Evolutionary conservation across 2,888 invertebrate genomes (phyloP).

Genomic region (Altica lythri): DNA sequence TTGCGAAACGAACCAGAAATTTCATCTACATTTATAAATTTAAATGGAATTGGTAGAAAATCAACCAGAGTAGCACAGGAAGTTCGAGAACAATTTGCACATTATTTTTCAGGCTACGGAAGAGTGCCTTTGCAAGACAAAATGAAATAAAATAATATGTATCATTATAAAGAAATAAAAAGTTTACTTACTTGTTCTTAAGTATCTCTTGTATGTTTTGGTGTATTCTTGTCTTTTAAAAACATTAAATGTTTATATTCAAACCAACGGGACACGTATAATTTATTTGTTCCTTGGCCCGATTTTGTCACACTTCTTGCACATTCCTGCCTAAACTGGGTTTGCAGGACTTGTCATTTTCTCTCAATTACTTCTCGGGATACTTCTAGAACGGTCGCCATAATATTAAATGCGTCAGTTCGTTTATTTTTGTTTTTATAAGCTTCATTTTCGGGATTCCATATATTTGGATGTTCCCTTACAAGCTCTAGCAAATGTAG

Average conservation of each 20-base stretch:
- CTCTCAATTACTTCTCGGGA: slow-evolving; percentile 2
- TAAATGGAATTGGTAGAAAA: slow-evolving; percentile 17
- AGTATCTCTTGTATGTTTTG: slow-evolving; percentile 9
- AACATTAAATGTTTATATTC: slow-evolving; percentile 17
- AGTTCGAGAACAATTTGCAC: slow-evolving; percentile 23
- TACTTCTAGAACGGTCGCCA: not conserved
- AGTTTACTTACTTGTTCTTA: slow-evolving; percentile 2
- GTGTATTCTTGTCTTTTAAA: slow-evolving; percentile 11
- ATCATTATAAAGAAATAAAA: not conserved
- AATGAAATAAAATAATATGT: slow-evolving; percentile 18
- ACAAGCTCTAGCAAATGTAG: slow-evolving; percentile 10
- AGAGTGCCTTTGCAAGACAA: slow-evolving; percentile 19
- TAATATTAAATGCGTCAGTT: slow-evolving; percentile 12
- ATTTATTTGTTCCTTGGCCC: slow-evolving; percentile 14
- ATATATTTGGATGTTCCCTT: slow-evolving; percentile 11
- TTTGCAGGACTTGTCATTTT: slow-evolving; percentile 17
- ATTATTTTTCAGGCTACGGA: slow-evolving; percentile 18
- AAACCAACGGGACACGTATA: slow-evolving; percentile 15
- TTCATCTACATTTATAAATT: slow-evolving; percentile 12
- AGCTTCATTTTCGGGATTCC: slow-evolving; percentile 1
- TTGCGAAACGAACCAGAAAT: slow-evolving; percentile 13
- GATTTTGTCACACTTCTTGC: slow-evolving; percentile 14
- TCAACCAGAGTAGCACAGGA: slow-evolving; percentile 19
- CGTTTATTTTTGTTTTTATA: slow-evolving; percentile 10
- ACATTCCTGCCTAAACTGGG: slow-evolving; percentile 11